Evolutionary conservation across 2,113 vertebrate species (phyloP).

Genomic region (Phylloscopus trochiloides): DNA sequence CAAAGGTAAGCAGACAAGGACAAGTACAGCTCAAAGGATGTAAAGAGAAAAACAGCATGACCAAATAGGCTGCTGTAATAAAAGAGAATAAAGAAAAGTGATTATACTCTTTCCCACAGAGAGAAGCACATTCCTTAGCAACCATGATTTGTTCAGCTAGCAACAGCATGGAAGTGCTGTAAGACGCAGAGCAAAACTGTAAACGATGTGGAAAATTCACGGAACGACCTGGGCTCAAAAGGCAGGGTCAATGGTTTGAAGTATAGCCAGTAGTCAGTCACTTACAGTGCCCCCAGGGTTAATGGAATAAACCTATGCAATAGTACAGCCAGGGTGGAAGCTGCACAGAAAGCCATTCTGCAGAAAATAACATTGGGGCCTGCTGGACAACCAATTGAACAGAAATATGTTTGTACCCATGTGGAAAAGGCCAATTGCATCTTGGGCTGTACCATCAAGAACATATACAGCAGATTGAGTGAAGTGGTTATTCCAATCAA

Average conservation of each 20-base stretch:
- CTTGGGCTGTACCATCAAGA: background rate
- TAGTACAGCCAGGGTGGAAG: background rate
- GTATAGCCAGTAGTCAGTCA: background rate
- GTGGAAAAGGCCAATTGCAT: background rate
- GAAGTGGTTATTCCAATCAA: background rate
- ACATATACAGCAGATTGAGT: background rate
- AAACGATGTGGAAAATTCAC: background rate
- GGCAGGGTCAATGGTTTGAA: background rate
- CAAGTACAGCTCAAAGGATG: background rate
- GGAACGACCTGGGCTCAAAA: background rate
- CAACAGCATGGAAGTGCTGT: background rate
- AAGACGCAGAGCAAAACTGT: background rate
- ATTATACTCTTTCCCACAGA: background rate
- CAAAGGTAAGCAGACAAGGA: background rate
- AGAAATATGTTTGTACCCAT: background rate
- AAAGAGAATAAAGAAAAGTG: conserved; percentile 11
- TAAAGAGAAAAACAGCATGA: background rate
- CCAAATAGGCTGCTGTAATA: conserved; percentile 1
- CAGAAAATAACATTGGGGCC: background rate
- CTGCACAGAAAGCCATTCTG: background rate
- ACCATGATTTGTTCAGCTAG: background rate
- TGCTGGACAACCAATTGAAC: background rate
- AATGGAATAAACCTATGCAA: background rate
- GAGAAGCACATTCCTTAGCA: background rate
- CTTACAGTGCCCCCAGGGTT: background rate